A percentile compares a stretch with the other conserved stretches of the same genome.
Evolutionary conservation across 2,888 invertebrate genomes (phyloP).

Genomic region (Helobdella robusta): DNA sequence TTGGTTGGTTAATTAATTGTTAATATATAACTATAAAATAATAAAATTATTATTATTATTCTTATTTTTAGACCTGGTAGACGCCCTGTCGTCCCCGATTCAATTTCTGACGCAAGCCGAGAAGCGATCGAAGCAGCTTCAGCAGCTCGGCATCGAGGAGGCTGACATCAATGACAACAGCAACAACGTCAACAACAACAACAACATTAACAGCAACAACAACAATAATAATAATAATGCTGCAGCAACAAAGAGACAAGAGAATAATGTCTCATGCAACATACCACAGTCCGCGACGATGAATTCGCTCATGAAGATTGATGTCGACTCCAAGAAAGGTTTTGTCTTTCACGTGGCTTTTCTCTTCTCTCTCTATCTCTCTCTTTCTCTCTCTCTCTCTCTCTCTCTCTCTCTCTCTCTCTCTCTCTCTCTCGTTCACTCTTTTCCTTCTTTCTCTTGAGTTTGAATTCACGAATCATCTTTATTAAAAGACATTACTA

Average conservation of each 20-base stretch:
- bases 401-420: too few relatives aligned
- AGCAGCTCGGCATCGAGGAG: slow-evolving; percentile 73
- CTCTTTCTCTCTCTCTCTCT: too few relatives aligned
- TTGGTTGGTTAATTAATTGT: not conserved
- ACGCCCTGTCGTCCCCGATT: slow-evolving; percentile 81
- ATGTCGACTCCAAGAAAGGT: slow-evolving; percentile 1
- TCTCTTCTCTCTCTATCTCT: too few relatives aligned
- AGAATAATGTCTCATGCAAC: not conserved
- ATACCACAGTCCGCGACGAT: slow-evolving; percentile 12
- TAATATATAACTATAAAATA: not conserved
- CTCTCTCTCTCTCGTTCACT: too few relatives aligned
- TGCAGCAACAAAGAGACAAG: not conserved
- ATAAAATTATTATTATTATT: too few relatives aligned
- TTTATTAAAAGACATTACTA: too few relatives aligned
- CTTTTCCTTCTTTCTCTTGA: too few relatives aligned
- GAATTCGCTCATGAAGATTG: slow-evolving; percentile 18
- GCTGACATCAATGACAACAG: slow-evolving; percentile 46
- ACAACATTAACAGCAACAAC: slow-evolving; percentile 42
- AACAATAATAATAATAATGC: slow-evolving; percentile 34
- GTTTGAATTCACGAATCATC: too few relatives aligned
- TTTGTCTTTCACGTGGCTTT: too few relatives aligned
- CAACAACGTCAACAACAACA: slow-evolving; percentile 28
- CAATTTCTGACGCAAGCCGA: slow-evolving; percentile 60
- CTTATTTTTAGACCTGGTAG: slow-evolving; percentile 67
- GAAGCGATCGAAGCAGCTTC: slow-evolving; percentile 74